Base-by-base conservation (phyloP, 2,888 invertebrate species). In the Trichogramma dendrolimi region DNA sequence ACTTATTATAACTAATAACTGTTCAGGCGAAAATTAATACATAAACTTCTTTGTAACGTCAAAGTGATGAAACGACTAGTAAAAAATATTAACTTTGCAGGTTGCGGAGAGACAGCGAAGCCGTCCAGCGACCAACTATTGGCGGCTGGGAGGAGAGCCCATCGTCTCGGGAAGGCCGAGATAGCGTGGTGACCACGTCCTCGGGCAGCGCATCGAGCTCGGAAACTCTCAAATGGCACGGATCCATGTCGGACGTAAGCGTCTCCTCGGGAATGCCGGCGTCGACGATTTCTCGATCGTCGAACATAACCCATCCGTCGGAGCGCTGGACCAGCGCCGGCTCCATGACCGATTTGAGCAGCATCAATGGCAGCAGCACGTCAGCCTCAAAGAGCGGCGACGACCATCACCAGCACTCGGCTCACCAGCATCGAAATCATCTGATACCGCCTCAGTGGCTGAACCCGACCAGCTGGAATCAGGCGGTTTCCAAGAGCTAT, bases 161-260 rank as follows among this genome's bases (percentile, higher is more conserved):
- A 8, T 65, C 56, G 10, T 75, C 75, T 4, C 71, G 78, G 6
- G 82, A 83, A 70, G 84, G 84, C 38, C 79, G 86, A 61, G 86
- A 86, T 73, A 86, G 86, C 75, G 85, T 86, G 1, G 86, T 85
- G 49, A 86, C 86, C 27, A 86, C 86, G 1, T 85, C 84, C 3
- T 83, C 83, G 71, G 83, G 84, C 52, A 85, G 85, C 70, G 85
- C 84, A n/a, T 85, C 85, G 43, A 89, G 89, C 58, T 88, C 88
- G 72, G 91, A 91, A 75, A 90, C 91, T 3, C 80, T 90, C 6
- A 91, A 90, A 79, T 90, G 90, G 89, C 86, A 90, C 72, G 84
- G 84, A 8, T 83, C 84, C 1, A 80, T 82, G 72, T 83, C 83
- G 58, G 84, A 84, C 68, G 80, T 84, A 43, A 83, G 83, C 68